Conservation (phyloP, 1,140 invertebrate species). For the Panagrolaimus sp. region DNA sequence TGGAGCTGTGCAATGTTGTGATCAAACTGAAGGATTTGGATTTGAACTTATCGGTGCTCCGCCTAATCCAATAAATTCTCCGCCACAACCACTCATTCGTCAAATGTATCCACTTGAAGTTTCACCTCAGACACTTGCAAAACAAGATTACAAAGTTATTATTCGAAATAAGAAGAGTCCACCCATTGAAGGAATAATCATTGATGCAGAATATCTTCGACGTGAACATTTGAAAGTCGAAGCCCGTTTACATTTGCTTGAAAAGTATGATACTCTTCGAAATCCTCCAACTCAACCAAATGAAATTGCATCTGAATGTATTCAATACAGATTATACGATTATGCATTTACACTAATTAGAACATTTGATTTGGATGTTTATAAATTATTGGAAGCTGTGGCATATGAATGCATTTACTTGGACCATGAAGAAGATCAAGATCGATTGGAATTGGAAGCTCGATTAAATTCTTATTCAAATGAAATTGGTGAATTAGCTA, state of each 20-base stretch:
- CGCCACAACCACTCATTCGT: background rate
- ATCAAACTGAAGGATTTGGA: no score
- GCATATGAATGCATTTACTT: background rate
- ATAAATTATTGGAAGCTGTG: background rate
- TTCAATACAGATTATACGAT: background rate
- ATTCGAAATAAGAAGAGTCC: background rate
- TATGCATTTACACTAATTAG: background rate
- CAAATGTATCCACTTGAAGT: background rate
- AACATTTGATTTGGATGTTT: background rate
- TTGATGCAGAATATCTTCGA: conserved; percentile 1
- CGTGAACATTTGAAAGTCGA: background rate
- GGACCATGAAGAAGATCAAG: background rate
- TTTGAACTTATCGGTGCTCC: no score
- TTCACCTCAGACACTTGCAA: background rate
- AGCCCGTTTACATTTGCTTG: background rate
- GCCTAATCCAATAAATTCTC: background rate
- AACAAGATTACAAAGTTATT: background rate
- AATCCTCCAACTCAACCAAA: background rate
- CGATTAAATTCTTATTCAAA: background rate
- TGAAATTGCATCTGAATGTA: background rate
- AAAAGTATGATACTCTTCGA: background rate
- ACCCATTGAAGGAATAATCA: background rate
- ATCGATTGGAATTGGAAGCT: background rate
- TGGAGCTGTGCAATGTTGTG: background rate
- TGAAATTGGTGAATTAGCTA: background rate